These are phyloP conservation scores for Leptoclinus maculatus DNA, from an alignment of 2,797 vertebrate genomes.

Conservation along the genomic window DNA sequence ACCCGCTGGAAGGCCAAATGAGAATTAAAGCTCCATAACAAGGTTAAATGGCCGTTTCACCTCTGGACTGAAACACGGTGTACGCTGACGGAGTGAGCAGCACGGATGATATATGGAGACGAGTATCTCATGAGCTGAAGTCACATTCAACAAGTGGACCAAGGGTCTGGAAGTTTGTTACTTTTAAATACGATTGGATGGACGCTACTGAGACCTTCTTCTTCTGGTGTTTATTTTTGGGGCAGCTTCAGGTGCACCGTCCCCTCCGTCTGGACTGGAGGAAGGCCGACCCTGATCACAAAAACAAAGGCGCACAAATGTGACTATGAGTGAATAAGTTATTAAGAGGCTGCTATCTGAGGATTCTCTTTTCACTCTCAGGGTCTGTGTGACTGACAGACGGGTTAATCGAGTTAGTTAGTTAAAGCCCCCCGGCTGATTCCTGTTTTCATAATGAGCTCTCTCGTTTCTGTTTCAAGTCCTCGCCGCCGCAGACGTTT, in stretches of 20 bases:
- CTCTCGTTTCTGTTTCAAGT: background rate
- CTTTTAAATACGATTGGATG: too few relatives aligned
- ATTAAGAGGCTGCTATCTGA: too few relatives aligned
- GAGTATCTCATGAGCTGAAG: background rate
- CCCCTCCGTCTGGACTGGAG: too few relatives aligned
- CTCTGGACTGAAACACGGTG: background rate
- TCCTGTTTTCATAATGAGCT: conserved; percentile 55
- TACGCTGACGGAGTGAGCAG: background rate
- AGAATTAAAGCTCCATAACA: conserved; percentile 44
- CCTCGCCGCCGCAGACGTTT: background rate
- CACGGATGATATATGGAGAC: background rate
- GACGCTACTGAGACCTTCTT: too few relatives aligned
- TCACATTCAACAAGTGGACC: background rate
- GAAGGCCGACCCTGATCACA: too few relatives aligned
- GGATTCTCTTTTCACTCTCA: conserved; percentile 1
- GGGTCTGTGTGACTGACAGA: conserved; percentile 5
- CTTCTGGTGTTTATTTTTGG: too few relatives aligned
- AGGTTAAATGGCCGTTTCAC: conserved; percentile 38
- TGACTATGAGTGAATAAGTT: too few relatives aligned
- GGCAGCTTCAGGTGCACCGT: too few relatives aligned
- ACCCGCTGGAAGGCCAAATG: background rate
- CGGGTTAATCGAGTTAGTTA: background rate
- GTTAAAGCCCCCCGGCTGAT: conserved; percentile 20
- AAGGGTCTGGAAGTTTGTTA: too few relatives aligned
- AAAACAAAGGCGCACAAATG: too few relatives aligned